Base-by-base conservation (phyloP, 2,113 vertebrate genomes). In the Oostethus manadensis region DNA sequence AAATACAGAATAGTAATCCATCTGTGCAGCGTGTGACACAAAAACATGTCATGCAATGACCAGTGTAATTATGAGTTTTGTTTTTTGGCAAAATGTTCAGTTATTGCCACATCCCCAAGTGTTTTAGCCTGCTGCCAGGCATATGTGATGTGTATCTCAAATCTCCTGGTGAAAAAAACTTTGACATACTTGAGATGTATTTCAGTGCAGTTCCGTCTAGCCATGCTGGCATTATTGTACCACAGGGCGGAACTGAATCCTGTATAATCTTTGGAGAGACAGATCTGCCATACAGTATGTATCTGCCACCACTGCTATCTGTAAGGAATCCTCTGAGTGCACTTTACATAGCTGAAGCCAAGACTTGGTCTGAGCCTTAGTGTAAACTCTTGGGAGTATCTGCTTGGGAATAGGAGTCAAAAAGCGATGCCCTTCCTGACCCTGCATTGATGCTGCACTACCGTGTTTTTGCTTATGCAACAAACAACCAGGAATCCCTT, bases 181-280 rank as follows among this genome's bases (percentile, higher is more conserved):
- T 67, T 58, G 38, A 70, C 75, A 74, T 81, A 66, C 70, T 76
- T 66, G 68, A 73, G 60, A 69, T 70, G 58, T 64, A 64, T 71
- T 75, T 63, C 68, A 56, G 48, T 58, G 56, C 67, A 46, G 69
- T 62, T 72, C 60, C 51, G 72, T 70, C 63, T 78, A 33, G 60
- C 56, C 66, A 67, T 58, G 71, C 68, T 75, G 73, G 79, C 85
- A 76, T 86, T 74, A 84, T 73, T 58, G 71, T 81, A 84, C 82
- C 77, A 77, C 72, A 71, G 79, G 63, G 71, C 73, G 73, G 62
- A 67, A 62, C 46, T 82, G 74, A 83, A 82, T 73, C 66, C 73
- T 54, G 66, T 79, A 77, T 67, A 72, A 77, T 89, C 84, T 79
- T 80, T 63, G 68, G 71, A 50, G 54, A 72, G 74, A 77, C 56